Evolutionary conservation across 2,797 vertebrate genomes (phyloP), one percentile per base, ranked within the genome.

Genomic region (Halcyon badia): DNA sequence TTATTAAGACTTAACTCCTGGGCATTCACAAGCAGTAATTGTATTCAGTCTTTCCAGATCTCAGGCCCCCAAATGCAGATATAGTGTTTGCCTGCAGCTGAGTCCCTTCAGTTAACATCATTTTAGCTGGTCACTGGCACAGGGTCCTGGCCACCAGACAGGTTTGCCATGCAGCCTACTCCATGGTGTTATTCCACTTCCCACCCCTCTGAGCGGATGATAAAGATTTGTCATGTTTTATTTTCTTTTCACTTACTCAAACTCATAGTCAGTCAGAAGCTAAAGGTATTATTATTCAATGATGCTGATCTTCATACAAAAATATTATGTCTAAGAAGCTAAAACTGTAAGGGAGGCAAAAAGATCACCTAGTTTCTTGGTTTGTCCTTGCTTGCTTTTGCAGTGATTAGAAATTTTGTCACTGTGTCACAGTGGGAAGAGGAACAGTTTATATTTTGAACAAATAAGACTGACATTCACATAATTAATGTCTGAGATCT

Each of bases 31-130:
- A 75, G 6, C 7, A 81, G 19, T 52, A 41, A 33, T 58, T 83
- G 56, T 71, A 31, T 86, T 62, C 41, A 39, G 26, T 11, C 35
- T 75, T 56, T 69, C n/a, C 48, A 77, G 49, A 80, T 75, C 26
- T 66, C 37, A 57, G 60, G 30, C 5, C 11, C 5, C 11, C 0
- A 1, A 5, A 8, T 37, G 14, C 5, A 5, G 18, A 87, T 10
- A 24, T 0, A 16, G 11, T 1, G 1, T 56, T 15, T 30, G 14
- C 16, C 35, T 12, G 9, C 22, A 80, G 54, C 35, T 11, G 13
- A 1, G 4, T 69, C 42, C 17, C 21, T 75, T 83, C 2, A 2
- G 35, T 77, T 52, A 51, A 4, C 46, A 44, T 21, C 0, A 0
- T 42, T 71, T 77, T 70, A 57, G 39, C 35, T 24, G 39, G n/a